Conservation (phyloP, 2,888 invertebrate species). For the Bellardia bayeri region DNA sequence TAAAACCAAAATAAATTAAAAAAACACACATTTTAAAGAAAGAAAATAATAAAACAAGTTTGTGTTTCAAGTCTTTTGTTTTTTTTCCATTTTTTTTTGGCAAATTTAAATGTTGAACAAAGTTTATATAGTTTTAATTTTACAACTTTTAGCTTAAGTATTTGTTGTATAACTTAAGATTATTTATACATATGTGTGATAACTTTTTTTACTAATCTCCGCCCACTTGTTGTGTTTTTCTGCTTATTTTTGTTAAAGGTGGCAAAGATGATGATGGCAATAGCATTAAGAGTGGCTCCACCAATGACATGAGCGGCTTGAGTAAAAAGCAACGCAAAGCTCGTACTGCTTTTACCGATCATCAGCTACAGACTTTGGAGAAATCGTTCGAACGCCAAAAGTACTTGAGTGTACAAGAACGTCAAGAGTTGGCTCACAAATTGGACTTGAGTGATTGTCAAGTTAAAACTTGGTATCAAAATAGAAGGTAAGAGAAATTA, state of each 20-base stretch:
- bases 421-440: constrained; percentile 98
- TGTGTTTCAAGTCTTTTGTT: constrained; percentile 66
- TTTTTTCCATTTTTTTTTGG: neutral
- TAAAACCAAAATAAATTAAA: neutral
- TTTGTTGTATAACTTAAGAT: constrained; percentile 5
- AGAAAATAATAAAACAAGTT: constrained; percentile 58
- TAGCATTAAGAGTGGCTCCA: constrained; percentile 84
- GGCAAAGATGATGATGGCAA: constrained; percentile 92
- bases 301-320: constrained; percentile 85
- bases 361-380: constrained; percentile 97
- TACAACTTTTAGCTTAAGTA: neutral
- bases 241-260: constrained; percentile 85
- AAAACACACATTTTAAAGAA: neutral
- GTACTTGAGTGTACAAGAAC: constrained; percentile 97
- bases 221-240: constrained; percentile 57
- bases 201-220: constrained; percentile 54
- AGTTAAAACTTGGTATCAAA: constrained; percentile 99
- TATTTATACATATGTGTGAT: constrained; percentile 26
- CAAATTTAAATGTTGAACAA: neutral
- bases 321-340: constrained; percentile 98
- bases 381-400: constrained; percentile 99
- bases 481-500: constrained; percentile 91
- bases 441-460: constrained; percentile 98
- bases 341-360: constrained; percentile 99
- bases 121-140: constrained; percentile 28